Conservation (phyloP, 2,113 vertebrate species). For the Geococcyx californianus region DNA sequence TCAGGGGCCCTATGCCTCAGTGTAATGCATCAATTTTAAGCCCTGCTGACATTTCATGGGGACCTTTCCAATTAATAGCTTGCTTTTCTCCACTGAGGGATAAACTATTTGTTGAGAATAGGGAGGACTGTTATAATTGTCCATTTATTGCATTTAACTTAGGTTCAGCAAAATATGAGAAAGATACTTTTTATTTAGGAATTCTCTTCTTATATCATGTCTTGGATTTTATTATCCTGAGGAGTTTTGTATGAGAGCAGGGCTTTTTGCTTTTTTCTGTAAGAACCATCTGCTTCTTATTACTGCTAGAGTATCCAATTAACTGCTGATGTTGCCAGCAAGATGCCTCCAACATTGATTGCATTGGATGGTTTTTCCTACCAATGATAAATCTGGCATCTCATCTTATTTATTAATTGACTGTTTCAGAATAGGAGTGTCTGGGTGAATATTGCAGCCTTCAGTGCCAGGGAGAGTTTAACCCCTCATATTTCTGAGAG, state of each 20-base stretch:
- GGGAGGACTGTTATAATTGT: background rate
- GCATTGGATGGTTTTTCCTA: background rate
- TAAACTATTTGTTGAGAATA: background rate
- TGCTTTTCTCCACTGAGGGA: background rate
- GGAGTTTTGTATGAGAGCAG: background rate
- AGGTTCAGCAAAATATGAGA: background rate
- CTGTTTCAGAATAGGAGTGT: background rate
- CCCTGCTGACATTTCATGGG: background rate
- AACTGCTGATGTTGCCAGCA: background rate
- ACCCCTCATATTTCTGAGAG: background rate
- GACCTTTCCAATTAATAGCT: constrained; percentile 5
- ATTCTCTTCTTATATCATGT: background rate
- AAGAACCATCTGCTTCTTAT: constrained; percentile 50
- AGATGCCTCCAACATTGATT: background rate
- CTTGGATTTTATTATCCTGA: background rate
- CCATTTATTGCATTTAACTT: background rate
- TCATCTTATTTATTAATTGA: constrained; percentile 2
- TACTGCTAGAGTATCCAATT: constrained; percentile 1
- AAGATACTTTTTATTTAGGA: background rate
- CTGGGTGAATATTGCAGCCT: background rate
- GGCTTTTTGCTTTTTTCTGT: background rate
- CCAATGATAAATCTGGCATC: background rate
- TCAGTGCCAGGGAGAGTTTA: background rate
- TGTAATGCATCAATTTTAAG: background rate
- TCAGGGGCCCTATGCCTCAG: constrained; percentile 7